Conservation (phyloP, 2,797 vertebrate genomes). For the Mus minutoides region DNA sequence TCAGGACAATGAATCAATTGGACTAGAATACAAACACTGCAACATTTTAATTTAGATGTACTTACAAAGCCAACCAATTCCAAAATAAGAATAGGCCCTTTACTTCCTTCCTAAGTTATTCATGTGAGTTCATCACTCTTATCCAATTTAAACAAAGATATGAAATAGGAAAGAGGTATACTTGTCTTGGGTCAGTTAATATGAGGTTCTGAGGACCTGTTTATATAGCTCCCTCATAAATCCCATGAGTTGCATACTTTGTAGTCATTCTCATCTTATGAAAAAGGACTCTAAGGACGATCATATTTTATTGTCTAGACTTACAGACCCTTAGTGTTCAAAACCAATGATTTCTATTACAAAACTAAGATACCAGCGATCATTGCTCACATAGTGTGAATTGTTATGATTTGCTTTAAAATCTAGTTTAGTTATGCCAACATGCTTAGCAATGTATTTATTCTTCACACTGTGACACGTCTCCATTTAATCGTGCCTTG, state of each 20-base stretch:
- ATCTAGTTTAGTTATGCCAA: not conserved
- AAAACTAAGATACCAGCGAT: not conserved
- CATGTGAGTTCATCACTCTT: not conserved
- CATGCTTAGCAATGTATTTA: not conserved
- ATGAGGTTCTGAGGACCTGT: not conserved
- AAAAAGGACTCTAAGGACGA: not conserved
- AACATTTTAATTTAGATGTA: not conserved
- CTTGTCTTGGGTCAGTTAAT: not conserved
- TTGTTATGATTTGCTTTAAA: slow-evolving; percentile 20
- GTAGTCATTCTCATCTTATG: not conserved
- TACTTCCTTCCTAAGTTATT: not conserved
- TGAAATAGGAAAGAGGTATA: not conserved
- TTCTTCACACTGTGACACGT: not conserved
- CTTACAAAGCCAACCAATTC: not conserved
- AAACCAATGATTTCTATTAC: not conserved
- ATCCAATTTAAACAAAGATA: not conserved
- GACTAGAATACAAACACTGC: not conserved
- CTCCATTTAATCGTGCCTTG: not conserved
- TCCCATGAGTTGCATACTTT: not conserved
- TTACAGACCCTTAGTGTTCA: not conserved
- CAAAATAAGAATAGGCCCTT: not conserved
- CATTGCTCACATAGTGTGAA: not conserved
- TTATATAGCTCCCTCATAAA: not conserved
- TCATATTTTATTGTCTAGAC: not conserved
- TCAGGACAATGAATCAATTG: not conserved